Evolutionary conservation across 2,888 invertebrate species (phyloP), one percentile per base, ranked within the genome.

Genomic region (Melangyna quadrimaculata): DNA sequence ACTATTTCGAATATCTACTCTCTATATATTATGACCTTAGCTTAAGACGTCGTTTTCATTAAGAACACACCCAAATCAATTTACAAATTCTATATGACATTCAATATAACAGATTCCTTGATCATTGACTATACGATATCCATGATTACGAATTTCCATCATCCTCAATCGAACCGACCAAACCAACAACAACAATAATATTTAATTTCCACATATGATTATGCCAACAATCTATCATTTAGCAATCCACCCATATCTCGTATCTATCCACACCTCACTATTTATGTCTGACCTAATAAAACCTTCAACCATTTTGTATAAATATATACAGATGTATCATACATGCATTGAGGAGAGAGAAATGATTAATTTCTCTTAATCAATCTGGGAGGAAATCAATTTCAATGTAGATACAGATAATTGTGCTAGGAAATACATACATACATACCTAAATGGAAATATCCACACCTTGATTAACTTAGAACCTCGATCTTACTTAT

Each of bases 321-420:
- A 22, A 12, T 22, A 2, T 10, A 12, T 22, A 12, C 7, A 40
- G 1, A n/a, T 22, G 48, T 5, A 14, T 63, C n/a, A n/a, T n/a
- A n/a, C 3, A 2, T n/a, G 10, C 1, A 61, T 2, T 8, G 14
- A 14, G 3, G 22, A 59, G 14, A 43, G 17, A 40, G 45, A 71
- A 53, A 79, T 79, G 84, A 84, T 79, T 84, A 77, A 84, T 84
- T 79, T 79, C 71, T 59, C 71, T 37, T 53, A 74, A 75, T 79
- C 78, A 78, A 75, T 79, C 71, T 27, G 29, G 40, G 69, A 65
- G 27, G 59, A 69, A 82, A 57, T 82, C 71, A 72, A 81, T 82
- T 72, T 72, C 40, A 45, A 75, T 75, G 67, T 69, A 69, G 7
- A n/a, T n/a, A n/a, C 1, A 19, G 19, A 22, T 48, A 69, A 63